phyloP scores from a whole-genome alignment of 1,140 invertebrate species.

The Bombus sylvicola region DNA sequence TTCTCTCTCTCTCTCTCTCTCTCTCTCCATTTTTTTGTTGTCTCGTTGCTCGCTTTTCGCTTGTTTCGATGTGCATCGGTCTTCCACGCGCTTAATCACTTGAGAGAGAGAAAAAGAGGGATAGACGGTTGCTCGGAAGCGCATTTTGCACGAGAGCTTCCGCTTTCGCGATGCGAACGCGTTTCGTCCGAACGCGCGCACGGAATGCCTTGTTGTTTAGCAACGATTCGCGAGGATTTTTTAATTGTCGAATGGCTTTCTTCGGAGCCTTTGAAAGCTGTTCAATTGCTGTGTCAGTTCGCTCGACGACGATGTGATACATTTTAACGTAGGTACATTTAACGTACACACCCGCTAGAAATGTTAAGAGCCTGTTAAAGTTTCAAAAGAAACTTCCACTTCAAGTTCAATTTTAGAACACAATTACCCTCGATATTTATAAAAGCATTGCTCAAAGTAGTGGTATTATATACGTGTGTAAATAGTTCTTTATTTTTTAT shows the following conservation, averaged over 20 bases:
- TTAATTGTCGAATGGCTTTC: neutral
- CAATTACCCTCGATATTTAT: neutral
- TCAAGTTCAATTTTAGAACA: no score
- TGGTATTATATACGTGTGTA: no score
- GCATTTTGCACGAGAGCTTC: neutral
- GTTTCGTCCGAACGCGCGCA: neutral
- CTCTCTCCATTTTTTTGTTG: neutral
- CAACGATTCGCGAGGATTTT: neutral
- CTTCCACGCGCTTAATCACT: neutral
- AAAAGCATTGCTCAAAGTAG: neutral
- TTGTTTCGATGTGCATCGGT: slow-evolving; percentile 3
- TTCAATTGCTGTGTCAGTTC: neutral
- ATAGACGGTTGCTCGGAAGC: neutral
- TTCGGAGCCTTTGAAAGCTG: neutral
- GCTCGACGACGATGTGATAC: neutral
- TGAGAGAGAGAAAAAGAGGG: neutral
- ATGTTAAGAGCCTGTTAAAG: no score
- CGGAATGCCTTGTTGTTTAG: neutral
- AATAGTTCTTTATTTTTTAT: no score
- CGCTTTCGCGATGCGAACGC: no score
- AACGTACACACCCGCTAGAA: no score
- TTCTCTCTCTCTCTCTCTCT: neutral
- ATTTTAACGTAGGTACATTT: no score
- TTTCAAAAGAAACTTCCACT: no score
- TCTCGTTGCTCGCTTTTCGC: slow-evolving; percentile 6